Evolutionary conservation across 1,140 invertebrate species (phyloP), one percentile per base, ranked within the genome.

Genomic region (Trachymyrmex septentrionalis): DNA sequence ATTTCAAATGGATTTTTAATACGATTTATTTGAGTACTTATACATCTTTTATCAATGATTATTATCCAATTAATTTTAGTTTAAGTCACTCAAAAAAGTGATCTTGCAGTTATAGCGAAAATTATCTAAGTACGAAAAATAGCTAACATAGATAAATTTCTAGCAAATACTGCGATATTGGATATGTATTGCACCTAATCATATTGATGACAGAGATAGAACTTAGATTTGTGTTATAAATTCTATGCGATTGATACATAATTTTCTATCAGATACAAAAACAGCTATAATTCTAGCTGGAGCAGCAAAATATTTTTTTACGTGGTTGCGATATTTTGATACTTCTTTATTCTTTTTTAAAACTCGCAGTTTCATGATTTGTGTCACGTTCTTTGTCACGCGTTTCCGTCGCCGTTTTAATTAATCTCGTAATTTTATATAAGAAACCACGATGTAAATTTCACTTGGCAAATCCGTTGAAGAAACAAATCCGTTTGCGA

Each of bases 401-500:
- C 21, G 75, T 57, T 75, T 7, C 38, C 14, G 30, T 24, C n/a
- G 27, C 3, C 0, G 7, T 21, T 7, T 63, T 75, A 50, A 75
- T 84, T 73, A 84, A 84, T 84, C 27, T 84, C 19, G 67, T 14
- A 73, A 73, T 48, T 73, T 61, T 61, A 61, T 19, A 48, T 19
- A 50, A 84, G 55, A 84, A 73, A 50, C 9, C 24, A 73, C 21
- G 24, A 50, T 34, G 67, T 55, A 38, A 61, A 73, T 73, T 82
- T 82, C 67, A 38, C 67, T 48, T 48, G 24, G 48, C 69, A 16
- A 73, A 59, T 61, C 80, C 27, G 34, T 48, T 38, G 14, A 82
- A 72, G 55, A 27, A 82, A 73, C 53, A 24, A 30, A 82, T 61
- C 44, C 44, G 66, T 24, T 69, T 30, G 80, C 30, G 53, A 69